Evolutionary conservation across 2,113 vertebrate genomes (phyloP).

Genomic region (Phaethornis superciliosus): DNA sequence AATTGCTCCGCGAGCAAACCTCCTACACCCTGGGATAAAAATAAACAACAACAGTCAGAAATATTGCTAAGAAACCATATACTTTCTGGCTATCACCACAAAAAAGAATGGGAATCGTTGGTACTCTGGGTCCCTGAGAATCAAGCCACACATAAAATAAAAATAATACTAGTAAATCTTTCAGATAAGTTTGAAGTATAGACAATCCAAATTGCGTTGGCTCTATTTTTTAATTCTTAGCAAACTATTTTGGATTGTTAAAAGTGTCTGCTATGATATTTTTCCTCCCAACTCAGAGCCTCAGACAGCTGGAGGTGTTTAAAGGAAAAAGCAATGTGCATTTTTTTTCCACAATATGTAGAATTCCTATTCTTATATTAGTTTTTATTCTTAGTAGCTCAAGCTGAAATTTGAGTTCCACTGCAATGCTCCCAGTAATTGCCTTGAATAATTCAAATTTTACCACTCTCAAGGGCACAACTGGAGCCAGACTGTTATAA

Average conservation of each 20-base stretch:
- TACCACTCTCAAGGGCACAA: slow-evolving; percentile 69
- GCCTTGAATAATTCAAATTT: slow-evolving; percentile 76
- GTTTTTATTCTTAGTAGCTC: slow-evolving; percentile 66
- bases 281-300: slow-evolving; percentile 27
- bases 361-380: slow-evolving; percentile 63
- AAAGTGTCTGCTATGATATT: slow-evolving; percentile 13
- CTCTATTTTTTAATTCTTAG: slow-evolving; percentile 2
- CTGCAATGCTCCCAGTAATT: slow-evolving; percentile 68
- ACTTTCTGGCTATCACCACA: slow-evolving; percentile 35
- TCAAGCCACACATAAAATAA: not conserved
- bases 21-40: slow-evolving; percentile 34
- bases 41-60: slow-evolving; percentile 58
- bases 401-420: slow-evolving; percentile 66
- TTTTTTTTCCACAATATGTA: slow-evolving; percentile 47
- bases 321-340: slow-evolving; percentile 19
- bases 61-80: slow-evolving; percentile 8
- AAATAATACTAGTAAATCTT: not conserved
- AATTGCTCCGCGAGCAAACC: not conserved
- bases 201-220: not conserved
- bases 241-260: slow-evolving; percentile 31
- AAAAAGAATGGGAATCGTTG: not conserved
- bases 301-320: slow-evolving; percentile 59
- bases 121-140: not conserved
- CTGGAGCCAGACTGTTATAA: slow-evolving; percentile 60
- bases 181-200: not conserved